Evolutionary conservation across 2,888 invertebrate genomes (phyloP).

Genomic region (Caenorhabditis doughertyi): DNA sequence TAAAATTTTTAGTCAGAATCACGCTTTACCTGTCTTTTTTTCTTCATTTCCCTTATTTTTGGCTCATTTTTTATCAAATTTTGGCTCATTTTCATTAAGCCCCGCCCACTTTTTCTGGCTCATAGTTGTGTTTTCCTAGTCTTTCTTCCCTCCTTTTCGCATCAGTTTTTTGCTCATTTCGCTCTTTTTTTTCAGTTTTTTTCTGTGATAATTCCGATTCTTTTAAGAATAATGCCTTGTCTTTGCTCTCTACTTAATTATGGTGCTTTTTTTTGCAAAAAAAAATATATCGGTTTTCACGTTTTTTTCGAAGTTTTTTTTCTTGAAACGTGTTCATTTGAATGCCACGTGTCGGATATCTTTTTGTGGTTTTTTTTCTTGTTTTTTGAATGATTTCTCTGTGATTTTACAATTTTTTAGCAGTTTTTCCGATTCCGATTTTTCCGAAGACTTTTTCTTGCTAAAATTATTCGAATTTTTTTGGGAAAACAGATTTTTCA

Average conservation of each 20-base stretch:
- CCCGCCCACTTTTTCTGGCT: neutral
- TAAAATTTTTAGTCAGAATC: too few species aligned
- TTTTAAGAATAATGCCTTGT: neutral
- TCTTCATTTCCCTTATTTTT: too few species aligned
- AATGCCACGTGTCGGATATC: constrained; percentile 1
- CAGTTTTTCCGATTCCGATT: neutral
- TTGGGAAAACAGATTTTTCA: neutral
- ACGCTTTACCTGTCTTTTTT: too few species aligned
- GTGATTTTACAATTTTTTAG: neutral
- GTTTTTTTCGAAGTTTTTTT: neutral
- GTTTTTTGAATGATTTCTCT: neutral
- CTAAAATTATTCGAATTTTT: neutral
- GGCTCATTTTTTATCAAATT: too few species aligned
- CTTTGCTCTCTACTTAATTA: constrained; percentile 15
- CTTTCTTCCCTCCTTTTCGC: neutral
- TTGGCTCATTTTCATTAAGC: constrained; percentile 5
- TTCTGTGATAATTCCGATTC: constrained; percentile 51
- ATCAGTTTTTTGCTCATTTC: constrained; percentile 54
- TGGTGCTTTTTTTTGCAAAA: constrained; percentile 28
- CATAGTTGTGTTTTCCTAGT: neutral
- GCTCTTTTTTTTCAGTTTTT: constrained; percentile 16
- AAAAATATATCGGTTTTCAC: neutral
- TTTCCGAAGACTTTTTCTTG: too few species aligned
- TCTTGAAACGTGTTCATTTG: neutral
- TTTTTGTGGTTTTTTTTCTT: neutral